A percentile compares a stretch with the other conserved stretches of the same genome.
Conservation (phyloP, 2,888 invertebrate species). For the Coecobrya sp. region DNA sequence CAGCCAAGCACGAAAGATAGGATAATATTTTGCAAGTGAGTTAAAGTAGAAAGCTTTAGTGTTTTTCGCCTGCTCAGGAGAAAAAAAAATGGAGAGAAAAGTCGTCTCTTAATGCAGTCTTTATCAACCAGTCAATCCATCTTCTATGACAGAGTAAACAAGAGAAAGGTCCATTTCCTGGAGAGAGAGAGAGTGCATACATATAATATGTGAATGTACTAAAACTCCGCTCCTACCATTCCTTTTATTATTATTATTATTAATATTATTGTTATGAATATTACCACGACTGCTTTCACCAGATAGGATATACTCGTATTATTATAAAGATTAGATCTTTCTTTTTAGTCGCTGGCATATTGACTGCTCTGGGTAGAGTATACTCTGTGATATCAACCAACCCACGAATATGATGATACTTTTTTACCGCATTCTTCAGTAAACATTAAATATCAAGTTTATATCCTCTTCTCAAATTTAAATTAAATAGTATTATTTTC, state of each 20-base stretch:
- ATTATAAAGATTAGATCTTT: slow-evolving; percentile 19
- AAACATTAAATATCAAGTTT: too few relatives aligned
- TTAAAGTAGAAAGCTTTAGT: slow-evolving; percentile 63
- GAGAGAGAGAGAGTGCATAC: neutral
- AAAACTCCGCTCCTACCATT: slow-evolving; percentile 5
- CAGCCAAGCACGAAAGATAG: slow-evolving; percentile 78
- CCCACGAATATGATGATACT: too few relatives aligned
- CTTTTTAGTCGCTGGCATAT: slow-evolving; percentile 11
- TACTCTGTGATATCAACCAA: too few relatives aligned
- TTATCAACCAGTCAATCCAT: slow-evolving; percentile 81
- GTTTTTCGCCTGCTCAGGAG: slow-evolving; percentile 58
- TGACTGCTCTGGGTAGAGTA: too few relatives aligned
- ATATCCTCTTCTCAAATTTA: too few relatives aligned
- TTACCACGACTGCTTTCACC: neutral
- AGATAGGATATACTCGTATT: neutral
- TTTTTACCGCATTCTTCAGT: neutral
- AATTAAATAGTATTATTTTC: too few relatives aligned
- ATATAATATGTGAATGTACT: too few relatives aligned
- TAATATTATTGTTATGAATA: slow-evolving; percentile 38
- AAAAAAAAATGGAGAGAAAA: slow-evolving; percentile 65
- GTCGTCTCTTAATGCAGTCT: slow-evolving; percentile 77
- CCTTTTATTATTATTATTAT: slow-evolving; percentile 29
- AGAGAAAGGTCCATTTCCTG: slow-evolving; percentile 60
- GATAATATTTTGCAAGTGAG: slow-evolving; percentile 78
- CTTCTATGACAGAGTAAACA: slow-evolving; percentile 81